Evolutionary conservation across 2,888 invertebrate genomes (phyloP), one percentile per base, ranked within the genome.

Genomic region (Drosophila falleni): DNA sequence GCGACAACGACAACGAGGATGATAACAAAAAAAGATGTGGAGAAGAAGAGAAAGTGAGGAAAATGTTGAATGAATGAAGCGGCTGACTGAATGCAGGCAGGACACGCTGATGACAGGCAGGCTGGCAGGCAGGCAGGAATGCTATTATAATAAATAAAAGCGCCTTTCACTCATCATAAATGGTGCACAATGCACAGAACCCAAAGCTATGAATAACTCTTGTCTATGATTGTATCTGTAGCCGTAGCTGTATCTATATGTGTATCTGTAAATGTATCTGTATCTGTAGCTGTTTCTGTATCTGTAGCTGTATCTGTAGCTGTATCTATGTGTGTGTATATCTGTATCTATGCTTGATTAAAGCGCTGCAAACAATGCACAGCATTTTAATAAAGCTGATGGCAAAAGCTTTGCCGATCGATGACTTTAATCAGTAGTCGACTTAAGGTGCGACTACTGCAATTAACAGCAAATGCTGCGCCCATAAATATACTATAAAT

Each of bases 91-190:
- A 69, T 72, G 58, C 46, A 54, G 67, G 63, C 51, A 39, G 65
- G 50, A 60, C 58, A 67, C 47, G 19, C 42, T 39, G 61, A 50
- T 50, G 71, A 49, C 63, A 55, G 73, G 73, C 64, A 63, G 73
- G 60, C 65, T 50, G 71, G 46, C 63, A 55, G 73, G 73, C 64
- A 63, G 73, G 60, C 65, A 71, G 89, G 84, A 88, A 85, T 86
- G 79, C 84, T 71, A 85, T 85, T 85, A 85, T 88, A 80, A 88
- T 85, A 58, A 85, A 85, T 88, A 88, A 88, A 87, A 86, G 84
- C 83, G 87, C 74, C 84, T 88, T 88, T 85, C 84, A 86, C 89
- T 85, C 89, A 85, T 83, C 89, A 85, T 81, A 88, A 83, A 83
- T 72, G 71, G 59, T 46, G 64, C 81, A 86, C 89, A 84, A 84